These are phyloP conservation scores for Erebia palarica DNA, from an alignment of 2,888 invertebrate genomes.

Conservation along the genomic window DNA sequence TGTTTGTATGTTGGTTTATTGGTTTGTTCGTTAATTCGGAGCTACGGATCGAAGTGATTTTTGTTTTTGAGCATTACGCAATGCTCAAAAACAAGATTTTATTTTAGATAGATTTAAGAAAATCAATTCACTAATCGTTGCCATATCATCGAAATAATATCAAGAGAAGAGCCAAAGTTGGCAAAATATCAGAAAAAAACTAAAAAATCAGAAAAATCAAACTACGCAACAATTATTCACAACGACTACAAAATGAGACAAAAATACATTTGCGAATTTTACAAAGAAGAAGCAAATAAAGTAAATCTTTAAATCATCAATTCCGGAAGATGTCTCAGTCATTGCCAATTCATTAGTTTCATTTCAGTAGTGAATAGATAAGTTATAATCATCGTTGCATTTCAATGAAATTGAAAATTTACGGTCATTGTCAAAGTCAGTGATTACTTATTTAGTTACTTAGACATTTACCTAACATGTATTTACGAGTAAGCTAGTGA, in stretches of 20 bases:
- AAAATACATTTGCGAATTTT: background rate
- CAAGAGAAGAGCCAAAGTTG: background rate
- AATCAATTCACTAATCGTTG: too few species aligned
- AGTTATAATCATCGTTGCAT: background rate
- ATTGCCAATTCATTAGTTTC: constrained; percentile 1
- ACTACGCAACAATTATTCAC: too few species aligned
- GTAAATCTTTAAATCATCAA: background rate
- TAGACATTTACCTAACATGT: background rate
- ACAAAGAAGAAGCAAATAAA: background rate
- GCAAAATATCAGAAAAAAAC: background rate
- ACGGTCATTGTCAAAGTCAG: background rate
- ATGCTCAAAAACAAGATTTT: too few species aligned
- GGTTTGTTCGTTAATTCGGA: too few species aligned
- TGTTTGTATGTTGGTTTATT: too few species aligned
- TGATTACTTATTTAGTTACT: background rate
- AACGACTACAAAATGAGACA: background rate
- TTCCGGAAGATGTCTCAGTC: constrained; percentile 6
- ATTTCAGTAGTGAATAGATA: background rate
- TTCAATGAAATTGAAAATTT: background rate
- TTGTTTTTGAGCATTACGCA: background rate
- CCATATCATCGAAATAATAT: background rate
- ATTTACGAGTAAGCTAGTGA: background rate
- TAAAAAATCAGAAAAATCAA: background rate
- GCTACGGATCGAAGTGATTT: too few species aligned
- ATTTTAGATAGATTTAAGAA: too few species aligned